These are phyloP conservation scores for Ivindomyrus marchei DNA, from an alignment of 2,113 vertebrate genomes.

Conservation along the genomic window DNA sequence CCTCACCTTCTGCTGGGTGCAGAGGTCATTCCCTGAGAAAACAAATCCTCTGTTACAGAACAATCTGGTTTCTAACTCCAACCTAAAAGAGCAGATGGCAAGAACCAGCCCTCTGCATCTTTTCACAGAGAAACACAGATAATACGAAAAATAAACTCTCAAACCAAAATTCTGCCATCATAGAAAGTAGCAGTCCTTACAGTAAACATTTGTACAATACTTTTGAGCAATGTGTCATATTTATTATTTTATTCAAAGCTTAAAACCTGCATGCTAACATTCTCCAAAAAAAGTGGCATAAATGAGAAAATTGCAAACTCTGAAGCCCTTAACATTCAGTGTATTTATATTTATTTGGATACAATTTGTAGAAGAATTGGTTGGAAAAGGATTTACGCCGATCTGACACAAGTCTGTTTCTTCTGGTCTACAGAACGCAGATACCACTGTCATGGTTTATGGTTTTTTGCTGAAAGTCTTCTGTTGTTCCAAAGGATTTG, in stretches of 20 bases:
- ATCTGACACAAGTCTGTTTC: background rate
- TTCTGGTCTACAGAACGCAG: background rate
- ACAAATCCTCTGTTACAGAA: background rate
- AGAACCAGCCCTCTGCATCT: background rate
- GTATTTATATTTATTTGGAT: background rate
- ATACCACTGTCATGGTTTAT: background rate
- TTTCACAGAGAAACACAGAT: background rate
- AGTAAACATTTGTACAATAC: background rate
- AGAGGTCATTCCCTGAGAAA: background rate
- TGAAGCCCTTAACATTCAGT: background rate
- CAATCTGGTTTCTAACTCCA: background rate
- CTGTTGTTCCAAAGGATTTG: background rate
- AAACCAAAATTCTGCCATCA: background rate
- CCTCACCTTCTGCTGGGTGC: background rate
- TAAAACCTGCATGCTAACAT: background rate
- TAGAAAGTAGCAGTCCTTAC: background rate
- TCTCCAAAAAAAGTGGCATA: background rate
- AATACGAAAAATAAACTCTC: background rate
- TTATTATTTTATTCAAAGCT: background rate
- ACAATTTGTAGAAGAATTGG: background rate
- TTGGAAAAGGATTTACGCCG: background rate
- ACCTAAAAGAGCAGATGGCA: background rate
- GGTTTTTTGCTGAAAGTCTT: background rate
- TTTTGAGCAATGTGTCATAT: background rate
- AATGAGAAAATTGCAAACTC: background rate